Percentiles rank a stretch among this genome's conserved stretches.
Evolutionary conservation across 2,113 vertebrate species (phyloP).

Genomic region (Amblyornis subalaris): DNA sequence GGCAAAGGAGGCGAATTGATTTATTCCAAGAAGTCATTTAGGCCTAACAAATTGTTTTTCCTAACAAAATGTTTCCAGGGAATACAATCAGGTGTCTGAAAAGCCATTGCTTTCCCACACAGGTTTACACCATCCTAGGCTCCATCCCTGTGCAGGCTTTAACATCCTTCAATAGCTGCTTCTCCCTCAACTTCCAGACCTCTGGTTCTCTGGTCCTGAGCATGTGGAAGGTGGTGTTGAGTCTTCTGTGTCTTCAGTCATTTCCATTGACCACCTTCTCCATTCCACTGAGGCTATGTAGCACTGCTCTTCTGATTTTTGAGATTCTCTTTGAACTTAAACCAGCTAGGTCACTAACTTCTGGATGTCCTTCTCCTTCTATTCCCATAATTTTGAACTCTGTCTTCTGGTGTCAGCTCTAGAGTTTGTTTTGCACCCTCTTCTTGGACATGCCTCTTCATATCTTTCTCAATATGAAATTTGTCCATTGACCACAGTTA

Average conservation of each 20-base stretch:
- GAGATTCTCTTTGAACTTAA: not conserved
- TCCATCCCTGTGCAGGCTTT: not conserved
- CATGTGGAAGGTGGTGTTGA: not conserved
- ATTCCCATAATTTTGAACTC: not conserved
- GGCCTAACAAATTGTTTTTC: not conserved
- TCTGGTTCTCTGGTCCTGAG: not conserved
- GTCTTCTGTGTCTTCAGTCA: not conserved
- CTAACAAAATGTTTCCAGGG: not conserved
- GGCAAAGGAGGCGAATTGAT: not conserved
- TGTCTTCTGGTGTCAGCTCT: not conserved
- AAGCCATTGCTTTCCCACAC: not conserved
- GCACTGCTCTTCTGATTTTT: not conserved
- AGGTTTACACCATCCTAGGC: not conserved
- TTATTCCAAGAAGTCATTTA: not conserved
- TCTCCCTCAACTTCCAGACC: not conserved
- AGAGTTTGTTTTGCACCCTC: not conserved
- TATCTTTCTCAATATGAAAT: not conserved
- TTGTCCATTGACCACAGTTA: not conserved
- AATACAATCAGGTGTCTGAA: not conserved
- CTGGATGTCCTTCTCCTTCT: not conserved
- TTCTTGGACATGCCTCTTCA: not conserved
- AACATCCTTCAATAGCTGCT: not conserved
- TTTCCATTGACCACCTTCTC: not conserved
- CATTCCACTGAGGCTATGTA: not conserved
- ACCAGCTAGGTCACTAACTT: not conserved